phyloP scores from a whole-genome alignment of 2,888 invertebrate species.

The Boloria euphrosyne region DNA sequence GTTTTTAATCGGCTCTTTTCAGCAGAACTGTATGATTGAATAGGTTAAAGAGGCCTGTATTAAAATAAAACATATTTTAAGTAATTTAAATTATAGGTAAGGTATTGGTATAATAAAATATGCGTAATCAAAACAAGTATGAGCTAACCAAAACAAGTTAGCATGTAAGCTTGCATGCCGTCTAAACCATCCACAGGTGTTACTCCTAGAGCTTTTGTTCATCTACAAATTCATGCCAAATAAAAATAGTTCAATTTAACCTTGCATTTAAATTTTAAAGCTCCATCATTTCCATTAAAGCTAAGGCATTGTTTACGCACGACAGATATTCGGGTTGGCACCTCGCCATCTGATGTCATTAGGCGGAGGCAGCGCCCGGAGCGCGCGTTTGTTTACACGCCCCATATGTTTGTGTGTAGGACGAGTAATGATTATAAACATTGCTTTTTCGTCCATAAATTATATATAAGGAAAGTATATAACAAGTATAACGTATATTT shows the following conservation, averaged over 20 bases:
- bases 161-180: background rate
- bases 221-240: background rate
- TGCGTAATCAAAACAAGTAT: background rate
- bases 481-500: no score
- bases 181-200: slow-evolving; percentile 8
- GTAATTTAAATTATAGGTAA: no score
- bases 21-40: no score
- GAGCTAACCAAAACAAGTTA: no score
- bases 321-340: slow-evolving; percentile 30
- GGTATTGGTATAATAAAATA: background rate
- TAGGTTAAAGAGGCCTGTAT: no score
- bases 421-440: slow-evolving; percentile 11
- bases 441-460: background rate
- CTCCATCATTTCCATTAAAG: slow-evolving; percentile 22
- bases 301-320: slow-evolving; percentile 32
- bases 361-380: slow-evolving; percentile 10
- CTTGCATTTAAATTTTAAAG: slow-evolving; percentile 27
- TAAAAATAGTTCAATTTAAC: slow-evolving; percentile 20
- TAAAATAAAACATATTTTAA: no score
- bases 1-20: background rate
- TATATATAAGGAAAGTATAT: background rate
- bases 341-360: slow-evolving; percentile 28
- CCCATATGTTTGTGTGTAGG: slow-evolving; percentile 24
- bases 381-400: slow-evolving; percentile 32
- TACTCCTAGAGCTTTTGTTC: background rate